phyloP scores from a whole-genome alignment of 2,113 vertebrate species.

The Cynoglossus semilaevis region DNA sequence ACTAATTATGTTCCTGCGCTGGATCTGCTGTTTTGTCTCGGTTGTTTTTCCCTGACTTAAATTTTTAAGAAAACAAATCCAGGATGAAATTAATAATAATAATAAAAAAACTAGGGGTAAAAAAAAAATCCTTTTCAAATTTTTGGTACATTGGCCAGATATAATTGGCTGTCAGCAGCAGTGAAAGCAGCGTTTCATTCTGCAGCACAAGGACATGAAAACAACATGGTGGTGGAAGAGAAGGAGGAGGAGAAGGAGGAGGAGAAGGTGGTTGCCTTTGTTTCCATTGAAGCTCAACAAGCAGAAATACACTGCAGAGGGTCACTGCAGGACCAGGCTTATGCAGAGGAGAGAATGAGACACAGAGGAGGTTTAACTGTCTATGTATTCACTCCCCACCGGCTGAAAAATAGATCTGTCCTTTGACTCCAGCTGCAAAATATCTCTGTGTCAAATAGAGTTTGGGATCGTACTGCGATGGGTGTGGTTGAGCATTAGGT shows the following conservation, averaged over 20 bases:
- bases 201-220: constrained; percentile 62
- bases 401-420: constrained; percentile 34
- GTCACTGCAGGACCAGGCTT: constrained; percentile 35
- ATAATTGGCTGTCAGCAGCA: constrained; percentile 75
- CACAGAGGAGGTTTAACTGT: constrained; percentile 33
- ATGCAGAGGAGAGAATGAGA: constrained; percentile 31
- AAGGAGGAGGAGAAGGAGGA: too few relatives aligned
- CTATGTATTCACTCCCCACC: constrained; percentile 30
- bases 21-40: constrained; percentile 36
- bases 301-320: constrained; percentile 35
- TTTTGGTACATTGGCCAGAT: constrained; percentile 70
- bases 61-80: constrained; percentile 52
- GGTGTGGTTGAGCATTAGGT: constrained; percentile 32
- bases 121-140: constrained; percentile 53
- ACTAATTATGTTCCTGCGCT: constrained; percentile 31
- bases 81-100: constrained; percentile 41
- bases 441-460: constrained; percentile 39
- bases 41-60: constrained; percentile 61
- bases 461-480: constrained; percentile 26
- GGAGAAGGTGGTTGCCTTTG: constrained; percentile 44
- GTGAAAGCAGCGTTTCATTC: constrained; percentile 64
- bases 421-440: constrained; percentile 17
- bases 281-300: constrained; percentile 66
- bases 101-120: constrained; percentile 27
- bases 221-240: constrained; percentile 44